Evolutionary conservation across 1,140 invertebrate genomes (phyloP).

Genomic region (Pogonognathellus flavescens): DNA sequence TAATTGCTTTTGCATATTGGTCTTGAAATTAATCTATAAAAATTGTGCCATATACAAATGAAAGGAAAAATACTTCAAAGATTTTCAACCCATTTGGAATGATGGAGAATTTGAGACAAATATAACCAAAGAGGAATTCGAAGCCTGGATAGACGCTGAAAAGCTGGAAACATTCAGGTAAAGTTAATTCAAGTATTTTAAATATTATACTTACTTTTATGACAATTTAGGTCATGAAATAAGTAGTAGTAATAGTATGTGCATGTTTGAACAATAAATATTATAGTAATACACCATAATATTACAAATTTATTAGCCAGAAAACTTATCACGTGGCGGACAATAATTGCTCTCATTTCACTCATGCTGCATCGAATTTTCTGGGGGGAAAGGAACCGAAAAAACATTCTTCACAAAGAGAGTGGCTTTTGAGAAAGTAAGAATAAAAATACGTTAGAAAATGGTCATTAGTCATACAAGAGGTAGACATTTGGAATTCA

Average conservation of each 20-base stretch:
- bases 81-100: background rate
- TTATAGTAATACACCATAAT: no score
- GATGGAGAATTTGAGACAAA: background rate
- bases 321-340: background rate
- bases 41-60: background rate
- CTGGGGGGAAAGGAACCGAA: background rate
- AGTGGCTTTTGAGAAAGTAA: constrained; percentile 18
- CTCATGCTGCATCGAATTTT: background rate
- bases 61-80: background rate
- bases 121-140: constrained; percentile 18
- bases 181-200: no score
- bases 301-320: no score
- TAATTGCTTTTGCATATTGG: no score
- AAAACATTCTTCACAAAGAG: background rate
- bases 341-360: constrained; percentile 1
- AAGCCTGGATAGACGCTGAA: background rate
- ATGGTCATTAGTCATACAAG: no score
- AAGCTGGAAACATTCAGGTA: background rate
- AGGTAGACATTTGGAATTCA: no score
- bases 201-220: no score
- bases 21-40: background rate
- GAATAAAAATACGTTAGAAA: no score
- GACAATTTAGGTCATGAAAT: no score
- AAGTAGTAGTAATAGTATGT: no score
- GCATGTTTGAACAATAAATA: no score